Evolutionary conservation across 2,888 invertebrate genomes (phyloP).

Genomic region (Eupithecia subfuscata): DNA sequence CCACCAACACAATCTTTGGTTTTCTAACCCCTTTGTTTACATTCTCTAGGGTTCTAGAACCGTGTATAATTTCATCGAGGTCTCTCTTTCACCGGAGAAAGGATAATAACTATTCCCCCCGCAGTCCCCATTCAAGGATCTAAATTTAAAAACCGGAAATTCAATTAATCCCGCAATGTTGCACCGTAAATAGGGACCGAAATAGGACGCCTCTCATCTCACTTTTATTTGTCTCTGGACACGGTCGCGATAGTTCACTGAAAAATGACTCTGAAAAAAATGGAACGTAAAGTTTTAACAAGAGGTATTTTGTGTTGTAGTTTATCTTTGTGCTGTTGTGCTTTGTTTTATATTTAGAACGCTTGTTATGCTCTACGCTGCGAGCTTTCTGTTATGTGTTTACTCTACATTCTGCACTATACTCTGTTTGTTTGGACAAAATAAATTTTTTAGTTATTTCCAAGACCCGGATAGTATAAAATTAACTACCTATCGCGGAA

Average conservation of each 20-base stretch:
- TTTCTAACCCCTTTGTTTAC: background rate
- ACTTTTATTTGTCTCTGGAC: conserved; percentile 69
- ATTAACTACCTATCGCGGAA: background rate
- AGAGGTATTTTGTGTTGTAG: conserved; percentile 41
- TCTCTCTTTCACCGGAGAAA: conserved; percentile 15
- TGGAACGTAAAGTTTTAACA: conserved; percentile 62
- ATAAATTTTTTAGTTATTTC: background rate
- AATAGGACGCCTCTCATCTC: conserved; percentile 72
- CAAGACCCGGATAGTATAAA: background rate
- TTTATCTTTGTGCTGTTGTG: conserved; percentile 51
- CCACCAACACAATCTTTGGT: background rate
- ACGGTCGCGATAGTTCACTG: conserved; percentile 39
- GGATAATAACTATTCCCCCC: conserved; percentile 12
- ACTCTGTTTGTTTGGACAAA: background rate
- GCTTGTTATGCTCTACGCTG: conserved; percentile 48
- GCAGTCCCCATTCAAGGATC: conserved; percentile 52
- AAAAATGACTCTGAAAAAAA: conserved; percentile 65
- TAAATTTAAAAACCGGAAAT: conserved; percentile 81
- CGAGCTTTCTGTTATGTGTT: conserved; percentile 19
- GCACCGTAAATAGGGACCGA: conserved; percentile 77
- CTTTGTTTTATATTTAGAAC: conserved; percentile 49
- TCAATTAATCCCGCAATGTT: conserved; percentile 78
- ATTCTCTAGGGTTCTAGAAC: background rate
- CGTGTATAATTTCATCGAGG: background rate
- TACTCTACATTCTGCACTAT: conserved; percentile 1